Evolutionary conservation across 2,113 vertebrate genomes (phyloP).

Genomic region (Microcebus murinus): DNA sequence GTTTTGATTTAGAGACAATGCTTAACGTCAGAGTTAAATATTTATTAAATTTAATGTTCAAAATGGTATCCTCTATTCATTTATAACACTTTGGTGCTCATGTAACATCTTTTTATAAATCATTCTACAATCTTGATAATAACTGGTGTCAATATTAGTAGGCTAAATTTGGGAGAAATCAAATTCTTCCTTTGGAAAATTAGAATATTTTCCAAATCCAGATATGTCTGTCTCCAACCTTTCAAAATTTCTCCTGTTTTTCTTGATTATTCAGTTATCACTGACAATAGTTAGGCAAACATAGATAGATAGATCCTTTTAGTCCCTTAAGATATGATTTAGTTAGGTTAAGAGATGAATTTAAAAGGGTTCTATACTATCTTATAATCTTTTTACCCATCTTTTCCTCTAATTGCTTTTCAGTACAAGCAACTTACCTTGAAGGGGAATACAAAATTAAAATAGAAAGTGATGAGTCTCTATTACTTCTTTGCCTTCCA

Average conservation of each 20-base stretch:
- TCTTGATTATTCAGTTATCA: conserved; percentile 7
- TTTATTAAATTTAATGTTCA: neutral
- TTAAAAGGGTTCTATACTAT: neutral
- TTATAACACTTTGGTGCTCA: neutral
- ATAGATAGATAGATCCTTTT: neutral
- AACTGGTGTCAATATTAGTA: neutral
- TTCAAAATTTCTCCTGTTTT: neutral
- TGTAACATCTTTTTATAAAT: neutral
- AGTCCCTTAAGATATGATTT: neutral
- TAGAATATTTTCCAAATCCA: neutral
- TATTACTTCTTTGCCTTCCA: neutral
- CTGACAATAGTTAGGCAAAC: neutral
- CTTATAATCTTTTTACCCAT: neutral
- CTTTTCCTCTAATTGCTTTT: neutral
- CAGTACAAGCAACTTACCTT: neutral
- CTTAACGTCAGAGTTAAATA: neutral
- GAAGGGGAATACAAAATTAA: neutral
- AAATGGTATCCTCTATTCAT: neutral
- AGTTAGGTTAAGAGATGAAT: neutral
- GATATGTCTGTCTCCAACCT: neutral
- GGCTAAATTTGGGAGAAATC: neutral
- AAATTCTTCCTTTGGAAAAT: neutral
- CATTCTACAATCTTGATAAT: neutral
- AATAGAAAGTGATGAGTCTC: neutral
- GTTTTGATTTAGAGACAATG: neutral